phyloP scores from a whole-genome alignment of 2,888 invertebrate species.

The Folsomia manolachei region DNA sequence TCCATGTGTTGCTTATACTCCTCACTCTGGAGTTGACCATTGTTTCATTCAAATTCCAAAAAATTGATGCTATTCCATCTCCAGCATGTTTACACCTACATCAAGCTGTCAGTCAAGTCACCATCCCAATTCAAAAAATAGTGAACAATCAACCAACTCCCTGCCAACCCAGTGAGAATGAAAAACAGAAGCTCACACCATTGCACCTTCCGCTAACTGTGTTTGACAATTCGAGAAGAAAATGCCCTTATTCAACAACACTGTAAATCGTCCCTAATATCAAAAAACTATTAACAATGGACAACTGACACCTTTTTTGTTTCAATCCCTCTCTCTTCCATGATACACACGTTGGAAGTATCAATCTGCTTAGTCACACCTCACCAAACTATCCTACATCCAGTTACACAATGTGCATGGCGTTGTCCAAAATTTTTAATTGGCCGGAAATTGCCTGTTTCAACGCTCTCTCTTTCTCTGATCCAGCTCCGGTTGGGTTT shows the following conservation, averaged over 20 bases:
- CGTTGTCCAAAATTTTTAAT: neutral
- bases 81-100: neutral
- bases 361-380: no score
- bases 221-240: neutral
- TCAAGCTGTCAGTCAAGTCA: neutral
- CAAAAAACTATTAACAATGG: neutral
- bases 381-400: no score
- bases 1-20: neutral
- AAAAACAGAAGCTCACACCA: neutral
- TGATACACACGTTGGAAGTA: no score
- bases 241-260: neutral
- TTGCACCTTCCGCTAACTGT: neutral
- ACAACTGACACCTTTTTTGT: neutral
- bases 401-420: neutral
- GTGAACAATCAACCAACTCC: neutral
- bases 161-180: no score
- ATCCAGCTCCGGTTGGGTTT: neutral
- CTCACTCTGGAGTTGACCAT: neutral
- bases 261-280: neutral
- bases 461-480: neutral
- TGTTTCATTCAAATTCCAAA: neutral
- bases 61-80: neutral
- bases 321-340: neutral
- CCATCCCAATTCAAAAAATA: neutral
- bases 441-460: constrained; percentile 5